Evolutionary conservation across 1,140 invertebrate species (phyloP), one percentile per base, ranked within the genome.

Genomic region (Aethina tumida): DNA sequence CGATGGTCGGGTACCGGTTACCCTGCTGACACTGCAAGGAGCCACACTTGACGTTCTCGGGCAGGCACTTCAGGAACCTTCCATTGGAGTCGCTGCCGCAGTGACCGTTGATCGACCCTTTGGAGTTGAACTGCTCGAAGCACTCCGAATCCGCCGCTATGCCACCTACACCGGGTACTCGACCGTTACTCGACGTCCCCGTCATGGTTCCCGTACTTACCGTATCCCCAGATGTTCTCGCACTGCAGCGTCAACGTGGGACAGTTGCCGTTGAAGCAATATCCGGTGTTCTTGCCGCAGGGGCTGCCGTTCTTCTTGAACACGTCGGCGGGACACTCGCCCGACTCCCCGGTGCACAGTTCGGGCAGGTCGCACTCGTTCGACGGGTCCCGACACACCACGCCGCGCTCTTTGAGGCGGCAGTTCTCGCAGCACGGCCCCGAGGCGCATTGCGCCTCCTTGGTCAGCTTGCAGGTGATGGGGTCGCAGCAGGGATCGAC

Each of bases 331-430:
- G 93, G 92, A 67, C 93, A 97, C 41, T 88, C 71, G 0, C 90
- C 91, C 25, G 70, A 74, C 7, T 81, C 70, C 1, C 94, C 94
- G 29, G 83, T 77, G 62, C 94, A 97, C 17, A 79, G 76, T 60
- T 97, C 94, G 15, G 91, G 85, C 9, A 97, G 68, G 67, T 97
- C 94, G 64, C 94, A 97, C 58, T 96, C 92, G 59, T 88, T 93
- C 28, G 73, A 74, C 1, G 84, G 71, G 13, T 82, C 76, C 2
- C 93, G 75, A 62, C 94, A 97, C 6, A 86, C 61, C 14, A 79
- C 72, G 15, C 87, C 88, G 17, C 70, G 70, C 2, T 76, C 66
- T 34, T 79, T 73, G 12, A 95, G 66, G 87, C 37, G 43, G 38
- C 49, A 59, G 13, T 87, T 75, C 47, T 83, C 80, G 63, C 94